Base-by-base conservation (phyloP, 2,888 invertebrate genomes). In the Colostygia pectinataria region DNA sequence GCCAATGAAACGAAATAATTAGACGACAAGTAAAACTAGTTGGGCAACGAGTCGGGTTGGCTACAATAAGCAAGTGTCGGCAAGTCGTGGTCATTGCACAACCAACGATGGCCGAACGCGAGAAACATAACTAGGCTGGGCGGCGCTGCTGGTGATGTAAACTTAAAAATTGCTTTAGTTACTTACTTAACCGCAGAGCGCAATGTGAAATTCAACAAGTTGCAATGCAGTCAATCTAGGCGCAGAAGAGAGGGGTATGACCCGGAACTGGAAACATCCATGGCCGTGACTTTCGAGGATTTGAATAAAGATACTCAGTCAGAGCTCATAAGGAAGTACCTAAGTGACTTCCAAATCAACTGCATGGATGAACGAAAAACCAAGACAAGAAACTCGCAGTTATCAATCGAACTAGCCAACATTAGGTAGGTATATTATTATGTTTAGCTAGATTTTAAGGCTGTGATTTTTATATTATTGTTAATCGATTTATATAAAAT, bases 41-140 rank as follows among this genome's bases (percentile, higher is more conserved):
- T 85, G 79, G 75, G 83, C 80, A 85, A 89, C 81, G 63, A 80
- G 77, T 80, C 75, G 68, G 69, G 74, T 71, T 74, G 77, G 80
- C 81, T 79, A 87, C 87, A 87, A 87, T 85, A 76, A 88, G 80
- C 80, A 82, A 87, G 87, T 84, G 87, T 82, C 84, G 85, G 86
- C 81, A 80, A 83, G 83, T 80, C 72, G 77, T 66, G 69, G 45
- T 63, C 59, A 76, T 90, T 89, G 85, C 86, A 85, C 88, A 90
- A 89, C 83, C 74, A 67, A 71, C 77, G 83, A 84, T 86, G 83
- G 88, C 76, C 83, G 88, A 84, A 83, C 85, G 83, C 88, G 88
- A 87, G 89, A 88, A 87, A 86, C 83, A 85, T 84, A 88, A 89
- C 89, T 88, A 85, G 89, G 88, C 89, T 87, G 85, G 82, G 79